Conservation (phyloP, 2,113 vertebrate species). For the Centropus unirufus region DNA sequence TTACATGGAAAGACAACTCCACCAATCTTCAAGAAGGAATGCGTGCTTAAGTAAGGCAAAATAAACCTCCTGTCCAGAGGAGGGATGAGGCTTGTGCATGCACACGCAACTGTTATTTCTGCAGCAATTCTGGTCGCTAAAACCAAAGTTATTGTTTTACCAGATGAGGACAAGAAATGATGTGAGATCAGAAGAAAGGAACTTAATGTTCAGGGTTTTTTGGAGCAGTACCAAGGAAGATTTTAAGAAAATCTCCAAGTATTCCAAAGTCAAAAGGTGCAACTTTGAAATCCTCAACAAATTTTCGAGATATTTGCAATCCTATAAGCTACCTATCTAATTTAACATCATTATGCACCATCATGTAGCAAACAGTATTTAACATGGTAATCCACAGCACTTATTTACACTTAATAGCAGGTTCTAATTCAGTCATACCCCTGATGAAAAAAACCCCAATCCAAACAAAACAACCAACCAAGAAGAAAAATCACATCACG, state of each 20-base stretch:
- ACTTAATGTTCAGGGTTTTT: not conserved
- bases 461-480: not conserved
- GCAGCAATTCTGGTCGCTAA: not conserved
- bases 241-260: not conserved
- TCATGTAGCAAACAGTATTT: not conserved
- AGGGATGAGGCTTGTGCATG: not conserved
- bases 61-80: not conserved
- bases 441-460: not conserved
- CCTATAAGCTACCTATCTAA: not conserved
- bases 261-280: not conserved
- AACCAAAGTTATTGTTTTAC: not conserved
- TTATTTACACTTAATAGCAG: constrained; percentile 14
- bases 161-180: not conserved
- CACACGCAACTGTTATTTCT: not conserved
- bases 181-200: not conserved
- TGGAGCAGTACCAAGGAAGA: not conserved
- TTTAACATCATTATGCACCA: not conserved
- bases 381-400: not conserved
- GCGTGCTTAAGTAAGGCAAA: not conserved
- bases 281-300: not conserved
- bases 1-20: not conserved
- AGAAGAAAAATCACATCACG: not conserved
- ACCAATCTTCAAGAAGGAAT: not conserved
- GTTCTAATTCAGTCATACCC: not conserved
- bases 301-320: not conserved